phyloP scores from a whole-genome alignment of 2,797 vertebrate species.

The Austrolebias charrua region DNA sequence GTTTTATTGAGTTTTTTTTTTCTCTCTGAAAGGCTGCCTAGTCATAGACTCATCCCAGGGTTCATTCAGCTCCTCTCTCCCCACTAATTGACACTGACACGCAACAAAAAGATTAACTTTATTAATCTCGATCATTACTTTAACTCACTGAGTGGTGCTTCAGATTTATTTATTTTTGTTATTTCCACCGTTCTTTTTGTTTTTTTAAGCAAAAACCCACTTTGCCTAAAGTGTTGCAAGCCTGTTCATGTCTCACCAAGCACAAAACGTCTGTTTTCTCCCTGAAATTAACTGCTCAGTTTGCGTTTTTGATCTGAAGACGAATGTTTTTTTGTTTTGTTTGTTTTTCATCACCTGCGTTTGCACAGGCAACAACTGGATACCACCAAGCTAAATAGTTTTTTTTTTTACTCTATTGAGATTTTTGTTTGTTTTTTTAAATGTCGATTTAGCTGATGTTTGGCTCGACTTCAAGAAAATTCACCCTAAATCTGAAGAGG shows the following conservation, averaged over 20 bases:
- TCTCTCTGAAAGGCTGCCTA: conserved; percentile 58
- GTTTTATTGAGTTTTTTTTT: conserved; percentile 10
- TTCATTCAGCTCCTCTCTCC: conserved; percentile 38
- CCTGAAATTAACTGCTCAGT: conserved; percentile 53
- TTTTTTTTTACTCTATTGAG: conserved; percentile 7
- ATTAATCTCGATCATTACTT: conserved; percentile 74
- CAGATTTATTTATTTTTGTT: conserved; percentile 8
- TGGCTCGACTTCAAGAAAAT: conserved; percentile 20
- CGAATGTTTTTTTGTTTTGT: background rate
- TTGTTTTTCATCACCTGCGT: conserved; percentile 44
- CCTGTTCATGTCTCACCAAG: conserved; percentile 43
- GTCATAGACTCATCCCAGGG: conserved; percentile 35
- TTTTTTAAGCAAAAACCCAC: conserved; percentile 36
- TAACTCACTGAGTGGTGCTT: conserved; percentile 72
- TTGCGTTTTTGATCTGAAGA: conserved; percentile 47
- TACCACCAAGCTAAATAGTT: conserved; percentile 27
- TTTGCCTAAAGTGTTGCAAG: conserved; percentile 45
- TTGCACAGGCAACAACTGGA: conserved; percentile 41
- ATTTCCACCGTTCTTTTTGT: conserved; percentile 11
- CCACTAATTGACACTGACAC: conserved; percentile 76
- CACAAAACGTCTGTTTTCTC: conserved; percentile 44
- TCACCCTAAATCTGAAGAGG: conserved; percentile 36
- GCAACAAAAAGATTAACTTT: conserved; percentile 71
- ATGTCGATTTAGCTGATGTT: conserved; percentile 10
- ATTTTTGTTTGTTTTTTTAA: background rate